Evolutionary conservation across 2,113 vertebrate genomes (phyloP).

Genomic region (Symphodus melops): DNA sequence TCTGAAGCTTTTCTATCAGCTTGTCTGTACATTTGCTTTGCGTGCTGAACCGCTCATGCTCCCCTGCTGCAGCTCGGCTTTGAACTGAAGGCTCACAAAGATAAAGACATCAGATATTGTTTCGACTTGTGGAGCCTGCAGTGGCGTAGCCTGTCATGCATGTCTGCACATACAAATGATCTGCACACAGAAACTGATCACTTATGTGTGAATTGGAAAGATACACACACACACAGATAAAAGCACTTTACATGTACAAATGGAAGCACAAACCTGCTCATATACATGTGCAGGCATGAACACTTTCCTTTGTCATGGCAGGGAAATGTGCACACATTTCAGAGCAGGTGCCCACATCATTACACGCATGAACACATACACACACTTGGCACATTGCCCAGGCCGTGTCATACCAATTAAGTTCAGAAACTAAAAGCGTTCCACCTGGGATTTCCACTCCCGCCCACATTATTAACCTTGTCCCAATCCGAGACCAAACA

Average conservation of each 20-base stretch:
- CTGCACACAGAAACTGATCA: not conserved
- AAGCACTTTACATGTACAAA: not conserved
- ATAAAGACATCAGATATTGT: slow-evolving; percentile 18
- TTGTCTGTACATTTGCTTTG: not conserved
- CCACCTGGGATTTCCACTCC: slow-evolving; percentile 68
- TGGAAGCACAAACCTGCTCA: not conserved
- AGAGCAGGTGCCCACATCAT: slow-evolving; percentile 26
- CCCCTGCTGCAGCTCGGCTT: not conserved
- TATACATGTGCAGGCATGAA: not conserved
- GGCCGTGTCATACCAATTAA: slow-evolving; percentile 76
- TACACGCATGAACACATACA: slow-evolving; percentile 20
- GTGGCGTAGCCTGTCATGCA: not conserved
- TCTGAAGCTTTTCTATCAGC: not conserved
- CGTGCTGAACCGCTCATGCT: slow-evolving; percentile 1
- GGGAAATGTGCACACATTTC: slow-evolving; percentile 30
- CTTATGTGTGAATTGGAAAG: too few species aligned
- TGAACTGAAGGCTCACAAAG: not conserved
- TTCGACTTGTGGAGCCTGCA: not conserved
- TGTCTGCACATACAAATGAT: slow-evolving; percentile 29
- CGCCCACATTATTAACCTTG: slow-evolving; percentile 72
- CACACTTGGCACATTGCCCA: slow-evolving; percentile 63
- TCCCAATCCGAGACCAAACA: slow-evolving; percentile 45
- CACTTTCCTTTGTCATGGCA: slow-evolving; percentile 10
- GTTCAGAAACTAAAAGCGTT: slow-evolving; percentile 73
- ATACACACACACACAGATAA: not conserved